phyloP scores from a whole-genome alignment of 2,888 invertebrate species.

The Ernsta delagoae region DNA sequence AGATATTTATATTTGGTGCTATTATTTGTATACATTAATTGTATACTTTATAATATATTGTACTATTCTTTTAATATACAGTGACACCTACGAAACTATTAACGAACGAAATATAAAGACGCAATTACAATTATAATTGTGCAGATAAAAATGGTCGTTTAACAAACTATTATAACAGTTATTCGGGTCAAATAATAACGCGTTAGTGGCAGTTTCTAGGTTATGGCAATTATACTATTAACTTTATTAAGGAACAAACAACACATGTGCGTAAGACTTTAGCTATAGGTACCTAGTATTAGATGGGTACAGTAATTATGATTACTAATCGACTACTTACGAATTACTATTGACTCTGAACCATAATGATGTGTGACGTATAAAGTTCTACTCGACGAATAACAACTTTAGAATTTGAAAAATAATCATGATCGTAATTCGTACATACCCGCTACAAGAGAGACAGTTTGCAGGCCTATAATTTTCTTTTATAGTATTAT shows the following conservation, averaged over 20 bases:
- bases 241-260: constrained; percentile 5
- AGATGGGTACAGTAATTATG: neutral
- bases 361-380: neutral
- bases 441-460: too few species aligned
- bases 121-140: constrained; percentile 8
- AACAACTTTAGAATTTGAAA: too few species aligned
- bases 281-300: neutral
- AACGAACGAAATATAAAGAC: neutral
- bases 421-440: too few species aligned
- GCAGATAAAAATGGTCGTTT: constrained; percentile 9
- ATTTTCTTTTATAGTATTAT: too few species aligned
- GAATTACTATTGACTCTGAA: neutral
- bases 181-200: constrained; percentile 25
- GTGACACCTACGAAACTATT: neutral
- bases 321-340: too few species aligned
- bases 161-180: constrained; percentile 15
- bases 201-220: constrained; percentile 20
- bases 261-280: neutral
- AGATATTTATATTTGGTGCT: too few species aligned
- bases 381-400: too few species aligned
- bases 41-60: too few species aligned
- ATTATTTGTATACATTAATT: too few species aligned
- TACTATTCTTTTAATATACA: neutral
- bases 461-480: too few species aligned
- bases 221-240: constrained; percentile 13